Percentiles rank a stretch among this genome's conserved stretches.
These are phyloP conservation scores for Leptobrachium ailaonicum DNA, from an alignment of 2,113 vertebrate genomes.

Conservation along the genomic window DNA sequence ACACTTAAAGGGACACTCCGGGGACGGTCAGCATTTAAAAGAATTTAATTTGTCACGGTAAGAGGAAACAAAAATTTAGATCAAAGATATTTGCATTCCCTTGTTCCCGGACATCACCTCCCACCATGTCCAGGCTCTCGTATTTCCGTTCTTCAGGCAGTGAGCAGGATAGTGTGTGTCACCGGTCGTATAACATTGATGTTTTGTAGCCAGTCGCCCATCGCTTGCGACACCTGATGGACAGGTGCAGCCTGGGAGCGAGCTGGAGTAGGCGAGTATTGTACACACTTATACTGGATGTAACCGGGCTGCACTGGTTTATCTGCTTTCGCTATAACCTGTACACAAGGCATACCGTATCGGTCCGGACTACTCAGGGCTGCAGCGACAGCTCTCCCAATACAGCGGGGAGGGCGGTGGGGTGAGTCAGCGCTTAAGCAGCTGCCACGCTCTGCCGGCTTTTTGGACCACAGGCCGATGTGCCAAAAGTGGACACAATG, in stretches of 20 bases:
- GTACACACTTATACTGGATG: conserved; percentile 18
- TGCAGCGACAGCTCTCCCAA: not conserved
- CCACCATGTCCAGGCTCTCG: no score
- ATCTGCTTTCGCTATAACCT: conserved; percentile 28
- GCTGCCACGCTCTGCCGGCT: not conserved
- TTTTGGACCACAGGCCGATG: no score
- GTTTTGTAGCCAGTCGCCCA: no score
- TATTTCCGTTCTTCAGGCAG: no score
- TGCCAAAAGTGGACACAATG: no score
- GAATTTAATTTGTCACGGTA: no score
- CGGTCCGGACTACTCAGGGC: not conserved
- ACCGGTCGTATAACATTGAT: no score
- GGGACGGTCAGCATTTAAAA: no score
- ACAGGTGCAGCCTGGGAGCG: not conserved
- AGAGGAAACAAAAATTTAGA: no score
- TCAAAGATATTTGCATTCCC: no score
- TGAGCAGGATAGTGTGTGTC: not conserved
- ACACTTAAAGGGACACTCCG: no score
- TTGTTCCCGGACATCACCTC: no score
- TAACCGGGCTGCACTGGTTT: conserved; percentile 25
- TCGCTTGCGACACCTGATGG: not conserved
- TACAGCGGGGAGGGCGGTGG: not conserved
- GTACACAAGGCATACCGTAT: not conserved
- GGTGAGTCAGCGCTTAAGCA: not conserved
- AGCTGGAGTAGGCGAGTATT: not conserved